phyloP scores from a whole-genome alignment of 2,113 vertebrate genomes.

The Pelvicachromis taeniatus region DNA sequence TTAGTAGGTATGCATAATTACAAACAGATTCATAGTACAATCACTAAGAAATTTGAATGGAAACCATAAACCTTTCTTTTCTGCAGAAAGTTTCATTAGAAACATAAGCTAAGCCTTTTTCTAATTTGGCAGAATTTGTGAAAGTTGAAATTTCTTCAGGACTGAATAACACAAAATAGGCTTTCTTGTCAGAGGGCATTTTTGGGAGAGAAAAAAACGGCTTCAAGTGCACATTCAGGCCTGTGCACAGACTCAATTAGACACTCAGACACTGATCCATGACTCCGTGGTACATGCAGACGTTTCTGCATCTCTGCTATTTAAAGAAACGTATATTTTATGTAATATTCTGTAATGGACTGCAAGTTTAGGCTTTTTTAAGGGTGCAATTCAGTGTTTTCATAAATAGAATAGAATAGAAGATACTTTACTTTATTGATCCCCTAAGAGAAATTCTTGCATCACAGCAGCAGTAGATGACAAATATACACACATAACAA shows the following conservation, averaged over 20 bases:
- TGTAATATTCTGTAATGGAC: neutral
- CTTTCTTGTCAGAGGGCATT: neutral
- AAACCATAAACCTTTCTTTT: neutral
- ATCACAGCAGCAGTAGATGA: too few species aligned
- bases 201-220: neutral
- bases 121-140: neutral
- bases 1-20: neutral
- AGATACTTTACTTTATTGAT: too few species aligned
- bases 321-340: neutral
- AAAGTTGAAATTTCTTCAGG: neutral
- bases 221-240: neutral
- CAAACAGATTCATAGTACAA: neutral
- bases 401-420: too few species aligned
- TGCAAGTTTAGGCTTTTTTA: neutral
- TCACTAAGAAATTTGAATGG: neutral
- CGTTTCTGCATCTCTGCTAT: neutral
- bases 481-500: too few species aligned
- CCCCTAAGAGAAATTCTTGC: too few species aligned
- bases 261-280: neutral
- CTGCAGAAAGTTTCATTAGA: neutral
- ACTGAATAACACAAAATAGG: neutral
- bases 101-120: neutral
- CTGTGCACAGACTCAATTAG: neutral
- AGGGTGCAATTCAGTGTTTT: neutral
- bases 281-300: neutral